A percentile compares a stretch with the other conserved stretches of the same genome.
Conservation (phyloP, 2,888 invertebrate genomes). For the Sesia apiformis region DNA sequence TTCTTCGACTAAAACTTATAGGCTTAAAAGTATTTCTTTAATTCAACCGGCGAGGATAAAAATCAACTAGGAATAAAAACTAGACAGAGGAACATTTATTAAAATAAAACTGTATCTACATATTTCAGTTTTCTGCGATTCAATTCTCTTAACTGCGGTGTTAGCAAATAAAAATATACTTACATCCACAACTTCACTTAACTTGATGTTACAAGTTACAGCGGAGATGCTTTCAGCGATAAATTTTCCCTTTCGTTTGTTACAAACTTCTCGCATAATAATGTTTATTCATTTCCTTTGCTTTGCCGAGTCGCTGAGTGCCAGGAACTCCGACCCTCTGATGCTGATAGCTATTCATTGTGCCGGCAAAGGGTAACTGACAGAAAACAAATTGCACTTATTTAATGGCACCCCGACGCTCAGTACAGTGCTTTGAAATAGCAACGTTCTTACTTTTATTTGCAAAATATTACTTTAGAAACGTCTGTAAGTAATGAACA, state of each 20-base stretch:
- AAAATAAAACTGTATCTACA: no score
- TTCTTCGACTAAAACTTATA: no score
- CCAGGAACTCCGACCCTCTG: constrained; percentile 14
- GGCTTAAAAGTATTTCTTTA: no score
- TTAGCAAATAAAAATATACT: background rate
- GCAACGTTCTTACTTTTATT: background rate
- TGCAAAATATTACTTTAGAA: background rate
- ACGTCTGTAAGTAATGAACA: background rate
- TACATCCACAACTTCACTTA: background rate
- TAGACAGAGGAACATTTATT: no score
- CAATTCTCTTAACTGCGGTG: background rate
- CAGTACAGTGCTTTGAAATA: background rate
- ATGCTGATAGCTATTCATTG: constrained; percentile 16
- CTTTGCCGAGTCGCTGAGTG: background rate
- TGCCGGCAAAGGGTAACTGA: constrained; percentile 18
- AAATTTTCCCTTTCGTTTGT: constrained; percentile 23
- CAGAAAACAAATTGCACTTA: constrained; percentile 20
- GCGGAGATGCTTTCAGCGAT: constrained; percentile 6
- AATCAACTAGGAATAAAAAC: no score
- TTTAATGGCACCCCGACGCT: constrained; percentile 11
- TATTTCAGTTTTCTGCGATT: no score
- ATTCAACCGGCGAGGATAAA: no score
- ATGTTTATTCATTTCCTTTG: constrained; percentile 22
- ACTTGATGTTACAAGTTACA: background rate
- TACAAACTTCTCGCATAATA: constrained; percentile 21